Base-by-base conservation (phyloP, 2,113 vertebrate species). In the Sapajus apella region DNA sequence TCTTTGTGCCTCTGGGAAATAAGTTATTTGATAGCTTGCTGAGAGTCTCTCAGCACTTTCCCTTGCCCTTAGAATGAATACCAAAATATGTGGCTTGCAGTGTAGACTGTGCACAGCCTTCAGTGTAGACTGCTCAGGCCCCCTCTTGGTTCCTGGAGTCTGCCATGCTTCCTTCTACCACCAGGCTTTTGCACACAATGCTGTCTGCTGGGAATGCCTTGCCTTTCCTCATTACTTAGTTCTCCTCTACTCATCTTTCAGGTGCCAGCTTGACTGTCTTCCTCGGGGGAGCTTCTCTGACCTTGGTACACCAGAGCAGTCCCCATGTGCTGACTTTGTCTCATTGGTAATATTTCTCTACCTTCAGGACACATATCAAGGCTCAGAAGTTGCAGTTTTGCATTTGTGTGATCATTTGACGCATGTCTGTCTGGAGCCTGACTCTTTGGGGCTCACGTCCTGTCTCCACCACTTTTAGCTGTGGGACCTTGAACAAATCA, bases 321-420 rank as follows among this genome's bases (percentile, higher is more conserved):
- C n/a, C 9, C 16, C 35, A 35, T 9, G 12, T 7, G 6, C 27
- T 27, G 16, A 18, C 9, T 6, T 73, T 90, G 90, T 16, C 83
- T 77, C 68, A 16, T 0, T 21, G 55, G 16, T 40, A 7, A 37
- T 6, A 23, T 14, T 23, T 13, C 37, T 40, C 58, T 8, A 1
- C 4, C 25, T 43, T 56, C 0, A 4, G 43, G 86, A 16, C 7
- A 0, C 16, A 56, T 0, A 1, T 32, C 13, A 0, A 30, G 61
- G 61, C 27, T 11, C 61, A 64, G 61, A 20, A 47, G 43, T 43
- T 27, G 76, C 1, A 2, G 32, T 72, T 77, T 81, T 25, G 12
- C 50, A 8, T 68, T 70, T 37, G 2, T 4, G 1, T 16, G 73
- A 37, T 45, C 18, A 4, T 66, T 90, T 52, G 84, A 64, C 35